Evolutionary conservation across 2,797 vertebrate genomes (phyloP), one percentile per base, ranked within the genome.

Genomic region (Lagorchestes hirsutus): DNA sequence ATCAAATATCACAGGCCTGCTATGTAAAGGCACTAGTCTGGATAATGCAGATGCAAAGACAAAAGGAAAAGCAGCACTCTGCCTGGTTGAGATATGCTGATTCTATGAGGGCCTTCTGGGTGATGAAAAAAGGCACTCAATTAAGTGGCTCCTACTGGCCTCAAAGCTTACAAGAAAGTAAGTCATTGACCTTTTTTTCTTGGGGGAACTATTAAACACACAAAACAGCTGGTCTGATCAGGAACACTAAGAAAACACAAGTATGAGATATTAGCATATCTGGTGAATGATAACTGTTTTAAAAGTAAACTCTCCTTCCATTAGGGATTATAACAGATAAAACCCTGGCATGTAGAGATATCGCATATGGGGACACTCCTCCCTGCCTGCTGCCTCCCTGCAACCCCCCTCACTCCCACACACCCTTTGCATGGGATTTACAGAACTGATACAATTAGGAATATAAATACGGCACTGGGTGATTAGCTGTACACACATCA

Each of bases 131-230:
- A 93, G 57, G 56, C 91, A 91, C 55, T 55, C 91, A 92, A 93
- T 82, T 93, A 92, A 93, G 95, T 59, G 18, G 34, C 74, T 90
- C 57, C 54, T 82, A 54, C 91, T 93, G 92, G 34, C 55, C 92
- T 93, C 34, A 52, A 93, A 95, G 58, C 92, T 55, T 90, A 55
- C n/a, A 93, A 40, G 55, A n/a, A 91, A 56, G 29, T 55, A 91
- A 95, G 82, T 12, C 62, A 29, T 82, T 96, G 92, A 95, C 87
- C 95, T 74, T 94, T 90, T 82, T 94, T 92, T 56, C 62, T 93
- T 92, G n/a, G n/a, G 22, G 56, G 92, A 93, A 93, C 54, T 91
- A 90, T 74, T 0, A 56, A 92, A 62, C 52, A 74, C 90, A 9
- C 50, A 93, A 95, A 92, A 90, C 95, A 94, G 91, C 58, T 16